A percentile compares a stretch with the other conserved stretches of the same genome.
phyloP scores from a whole-genome alignment of 1,140 invertebrate genomes.

The Brachionus koreanus region DNA sequence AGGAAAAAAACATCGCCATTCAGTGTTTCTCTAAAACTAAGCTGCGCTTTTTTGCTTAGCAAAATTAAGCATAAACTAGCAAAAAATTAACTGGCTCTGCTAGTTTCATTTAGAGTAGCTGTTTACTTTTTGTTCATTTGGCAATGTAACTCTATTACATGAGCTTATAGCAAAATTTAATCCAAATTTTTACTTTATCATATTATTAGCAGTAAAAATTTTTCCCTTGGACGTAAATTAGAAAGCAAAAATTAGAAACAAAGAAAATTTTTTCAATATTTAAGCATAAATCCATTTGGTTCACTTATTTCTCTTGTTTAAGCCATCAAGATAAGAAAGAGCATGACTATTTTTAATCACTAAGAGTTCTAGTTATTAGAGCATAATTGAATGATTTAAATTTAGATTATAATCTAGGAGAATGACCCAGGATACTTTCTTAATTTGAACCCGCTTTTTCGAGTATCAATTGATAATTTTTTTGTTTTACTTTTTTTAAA shows the following conservation, averaged over 20 bases:
- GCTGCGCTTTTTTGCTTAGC: neutral
- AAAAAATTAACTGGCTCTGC: neutral
- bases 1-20: conserved; percentile 25
- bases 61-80: neutral
- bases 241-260: neutral
- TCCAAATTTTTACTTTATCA: neutral
- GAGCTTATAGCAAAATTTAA: neutral
- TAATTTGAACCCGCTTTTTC: too few relatives aligned
- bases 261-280: neutral
- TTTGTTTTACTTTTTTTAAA: too few relatives aligned
- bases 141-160: neutral
- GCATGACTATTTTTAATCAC: neutral
- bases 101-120: neutral
- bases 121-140: neutral
- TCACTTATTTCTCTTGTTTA: neutral
- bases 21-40: neutral
- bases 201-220: too few relatives aligned
- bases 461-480: too few relatives aligned
- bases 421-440: too few relatives aligned
- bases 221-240: neutral
- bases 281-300: neutral
- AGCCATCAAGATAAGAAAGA: neutral
- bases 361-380: too few relatives aligned
- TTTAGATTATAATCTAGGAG: too few relatives aligned
- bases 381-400: too few relatives aligned